Evolutionary conservation across 2,797 vertebrate genomes (phyloP).

Genomic region (Liasis olivaceus): DNA sequence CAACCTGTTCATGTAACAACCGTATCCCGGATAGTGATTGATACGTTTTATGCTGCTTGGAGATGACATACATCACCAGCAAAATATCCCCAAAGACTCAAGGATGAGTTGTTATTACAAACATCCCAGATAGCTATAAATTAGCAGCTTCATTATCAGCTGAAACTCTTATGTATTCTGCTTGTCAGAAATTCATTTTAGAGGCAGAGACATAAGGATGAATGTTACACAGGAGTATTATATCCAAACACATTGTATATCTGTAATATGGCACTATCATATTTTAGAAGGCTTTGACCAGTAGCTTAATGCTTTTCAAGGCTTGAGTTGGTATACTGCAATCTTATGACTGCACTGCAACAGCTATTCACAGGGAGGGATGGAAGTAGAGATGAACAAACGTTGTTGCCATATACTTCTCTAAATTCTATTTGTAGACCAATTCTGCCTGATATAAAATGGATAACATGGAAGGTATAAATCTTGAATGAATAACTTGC

Average conservation of each 20-base stretch:
- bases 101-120: slow-evolving; percentile 50
- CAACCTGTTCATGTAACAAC: background rate
- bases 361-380: background rate
- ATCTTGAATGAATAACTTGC: background rate
- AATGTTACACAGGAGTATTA: slow-evolving; percentile 37
- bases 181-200: slow-evolving; percentile 55
- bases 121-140: slow-evolving; percentile 38
- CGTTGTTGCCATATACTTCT: background rate
- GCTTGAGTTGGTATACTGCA: background rate
- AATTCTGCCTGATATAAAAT: background rate
- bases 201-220: slow-evolving; percentile 52
- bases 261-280: slow-evolving; percentile 6
- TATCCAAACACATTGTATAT: slow-evolving; percentile 40
- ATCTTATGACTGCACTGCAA: no score
- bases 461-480: background rate
- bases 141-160: slow-evolving; percentile 54
- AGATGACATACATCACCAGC: slow-evolving; percentile 36
- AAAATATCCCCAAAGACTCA: slow-evolving; percentile 38
- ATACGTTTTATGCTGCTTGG: slow-evolving; percentile 31
- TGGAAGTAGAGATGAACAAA: background rate
- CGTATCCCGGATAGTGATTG: background rate
- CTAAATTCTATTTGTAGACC: background rate
- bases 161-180: slow-evolving; percentile 29
- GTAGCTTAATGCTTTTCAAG: background rate
- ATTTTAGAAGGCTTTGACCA: slow-evolving; percentile 31